phyloP scores from a whole-genome alignment of 2,888 invertebrate genomes.

The Drosophila nr. medialis region DNA sequence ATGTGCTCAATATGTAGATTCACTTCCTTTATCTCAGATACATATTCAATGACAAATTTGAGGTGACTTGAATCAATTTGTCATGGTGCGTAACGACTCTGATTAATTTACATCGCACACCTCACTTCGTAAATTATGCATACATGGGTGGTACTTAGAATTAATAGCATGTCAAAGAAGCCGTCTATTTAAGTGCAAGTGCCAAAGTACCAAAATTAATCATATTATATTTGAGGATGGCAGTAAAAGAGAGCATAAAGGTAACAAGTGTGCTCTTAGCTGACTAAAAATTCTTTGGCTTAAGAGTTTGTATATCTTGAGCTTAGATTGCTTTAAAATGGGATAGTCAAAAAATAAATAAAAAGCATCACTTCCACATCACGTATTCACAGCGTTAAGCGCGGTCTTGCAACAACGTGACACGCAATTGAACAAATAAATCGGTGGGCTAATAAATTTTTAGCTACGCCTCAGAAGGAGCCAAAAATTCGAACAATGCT shows the following conservation, averaged over 20 bases:
- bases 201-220: neutral
- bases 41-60: slow-evolving; percentile 10
- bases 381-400: slow-evolving; percentile 19
- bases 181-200: slow-evolving; percentile 14
- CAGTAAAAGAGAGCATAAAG: neutral
- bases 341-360: neutral
- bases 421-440: slow-evolving; percentile 69
- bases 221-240: slow-evolving; percentile 2
- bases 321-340: slow-evolving; percentile 6
- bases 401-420: slow-evolving; percentile 16
- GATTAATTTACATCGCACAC: slow-evolving; percentile 29
- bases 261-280: slow-evolving; percentile 3
- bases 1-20: neutral
- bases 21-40: neutral
- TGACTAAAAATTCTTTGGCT: neutral
- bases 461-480: slow-evolving; percentile 15
- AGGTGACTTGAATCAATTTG: slow-evolving; percentile 17
- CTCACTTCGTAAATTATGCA: slow-evolving; percentile 13
- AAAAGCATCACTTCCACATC: no score
- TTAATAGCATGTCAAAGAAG: slow-evolving; percentile 1
- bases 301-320: neutral
- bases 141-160: slow-evolving; percentile 4
- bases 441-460: slow-evolving; percentile 67
- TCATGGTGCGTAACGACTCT: neutral
- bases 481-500: slow-evolving; percentile 15